Conservation (phyloP, 2,113 vertebrate genomes). For the Dasyprocta punctata region DNA sequence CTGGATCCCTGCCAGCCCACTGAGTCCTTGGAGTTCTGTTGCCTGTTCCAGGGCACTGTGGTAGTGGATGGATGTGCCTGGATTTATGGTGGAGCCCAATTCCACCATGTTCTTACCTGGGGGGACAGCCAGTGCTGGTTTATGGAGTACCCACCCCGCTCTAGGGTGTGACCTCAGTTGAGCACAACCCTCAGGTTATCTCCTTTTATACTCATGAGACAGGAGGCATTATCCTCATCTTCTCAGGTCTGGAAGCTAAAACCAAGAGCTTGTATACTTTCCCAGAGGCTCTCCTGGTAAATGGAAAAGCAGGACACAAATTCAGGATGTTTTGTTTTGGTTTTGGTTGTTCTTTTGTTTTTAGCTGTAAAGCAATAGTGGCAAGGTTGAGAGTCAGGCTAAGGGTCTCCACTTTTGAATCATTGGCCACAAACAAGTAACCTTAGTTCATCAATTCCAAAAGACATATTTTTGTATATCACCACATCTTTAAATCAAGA, state of each 20-base stretch:
- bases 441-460: background rate
- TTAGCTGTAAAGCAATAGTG: background rate
- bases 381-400: background rate
- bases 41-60: background rate
- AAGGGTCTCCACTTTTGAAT: background rate
- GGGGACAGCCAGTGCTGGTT: background rate
- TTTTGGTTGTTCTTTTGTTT: background rate
- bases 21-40: accelerated
- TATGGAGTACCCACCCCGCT: background rate
- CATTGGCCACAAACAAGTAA: background rate
- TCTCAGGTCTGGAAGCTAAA: background rate
- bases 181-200: background rate
- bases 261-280: background rate
- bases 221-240: background rate
- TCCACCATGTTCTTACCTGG: background rate
- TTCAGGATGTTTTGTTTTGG: background rate
- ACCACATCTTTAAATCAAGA: background rate
- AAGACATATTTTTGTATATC: background rate
- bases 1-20: accelerated
- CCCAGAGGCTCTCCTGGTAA: background rate
- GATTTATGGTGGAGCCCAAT: background rate
- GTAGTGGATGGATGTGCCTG: background rate
- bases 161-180: background rate
- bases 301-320: background rate
- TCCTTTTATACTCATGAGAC: background rate